A percentile compares a stretch with the other conserved stretches of the same genome.
Conservation (phyloP, 1,140 invertebrate genomes). For the Anagrus nilaparvatae region DNA sequence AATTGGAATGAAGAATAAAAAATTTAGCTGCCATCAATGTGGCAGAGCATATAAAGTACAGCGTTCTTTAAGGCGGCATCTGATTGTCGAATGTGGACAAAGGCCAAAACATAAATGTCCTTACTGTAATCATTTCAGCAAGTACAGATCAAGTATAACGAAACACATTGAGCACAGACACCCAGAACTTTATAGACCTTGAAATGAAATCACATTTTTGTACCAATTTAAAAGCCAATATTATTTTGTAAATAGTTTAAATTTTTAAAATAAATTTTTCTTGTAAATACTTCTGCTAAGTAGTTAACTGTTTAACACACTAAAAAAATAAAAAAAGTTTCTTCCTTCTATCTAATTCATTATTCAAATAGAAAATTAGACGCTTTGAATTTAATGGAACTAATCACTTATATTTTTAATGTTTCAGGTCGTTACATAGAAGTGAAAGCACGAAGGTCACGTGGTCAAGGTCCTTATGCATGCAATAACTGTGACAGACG, state of each 20-base stretch:
- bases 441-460: slow-evolving; percentile 27
- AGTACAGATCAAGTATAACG: slow-evolving; percentile 51
- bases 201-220: too few relatives aligned
- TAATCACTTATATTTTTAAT: slow-evolving; percentile 7
- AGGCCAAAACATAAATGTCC: slow-evolving; percentile 44
- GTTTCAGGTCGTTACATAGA: slow-evolving; percentile 12
- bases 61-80: slow-evolving; percentile 45
- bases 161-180: slow-evolving; percentile 32
- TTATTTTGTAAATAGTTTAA: too few relatives aligned
- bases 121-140: slow-evolving; percentile 38
- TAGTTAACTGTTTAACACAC: too few relatives aligned
- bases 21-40: slow-evolving; percentile 48
- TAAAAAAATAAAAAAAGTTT: too few relatives aligned
- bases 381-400: slow-evolving; percentile 1
- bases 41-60: slow-evolving; percentile 47
- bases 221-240: too few relatives aligned
- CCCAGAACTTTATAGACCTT: too few relatives aligned
- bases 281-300: too few relatives aligned
- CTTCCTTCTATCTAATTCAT: too few relatives aligned
- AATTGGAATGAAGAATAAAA: too few relatives aligned
- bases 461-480: slow-evolving; percentile 31
- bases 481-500: slow-evolving; percentile 36
- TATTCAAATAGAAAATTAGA: too few relatives aligned
- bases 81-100: slow-evolving; percentile 54
- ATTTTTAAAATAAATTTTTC: too few relatives aligned